Evolutionary conservation across 2,888 invertebrate species (phyloP).

Genomic region (Arrhopalites spinosus): DNA sequence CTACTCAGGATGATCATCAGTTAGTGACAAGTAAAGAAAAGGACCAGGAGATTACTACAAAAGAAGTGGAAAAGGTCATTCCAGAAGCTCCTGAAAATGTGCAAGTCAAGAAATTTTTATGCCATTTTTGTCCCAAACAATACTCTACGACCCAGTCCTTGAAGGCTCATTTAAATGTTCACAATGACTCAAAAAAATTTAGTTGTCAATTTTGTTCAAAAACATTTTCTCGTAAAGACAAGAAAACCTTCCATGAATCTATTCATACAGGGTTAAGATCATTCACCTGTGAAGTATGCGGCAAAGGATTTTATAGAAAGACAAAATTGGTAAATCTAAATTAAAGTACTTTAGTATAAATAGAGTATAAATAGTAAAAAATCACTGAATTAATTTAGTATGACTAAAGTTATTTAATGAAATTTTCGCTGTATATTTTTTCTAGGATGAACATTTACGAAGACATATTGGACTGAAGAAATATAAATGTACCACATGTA

Average conservation of each 20-base stretch:
- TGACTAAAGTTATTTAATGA: too few relatives aligned
- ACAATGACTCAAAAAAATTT: slow-evolving; percentile 12
- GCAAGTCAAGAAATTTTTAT: slow-evolving; percentile 4
- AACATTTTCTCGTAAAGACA: slow-evolving; percentile 25
- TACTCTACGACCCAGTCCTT: slow-evolving; percentile 22
- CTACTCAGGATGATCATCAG: slow-evolving; percentile 14
- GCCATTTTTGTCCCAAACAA: slow-evolving; percentile 27
- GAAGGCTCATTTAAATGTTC: neutral
- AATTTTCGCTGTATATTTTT: too few relatives aligned
- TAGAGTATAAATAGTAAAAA: too few relatives aligned
- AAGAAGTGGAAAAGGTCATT: too few relatives aligned
- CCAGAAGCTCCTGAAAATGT: too few relatives aligned
- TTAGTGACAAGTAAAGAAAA: slow-evolving; percentile 19
- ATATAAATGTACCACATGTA: slow-evolving; percentile 24
- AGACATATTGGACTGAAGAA: slow-evolving; percentile 28
- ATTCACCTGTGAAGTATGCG: slow-evolving; percentile 37
- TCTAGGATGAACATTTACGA: slow-evolving; percentile 36
- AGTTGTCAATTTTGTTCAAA: slow-evolving; percentile 18
- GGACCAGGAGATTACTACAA: too few relatives aligned
- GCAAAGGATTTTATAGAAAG: slow-evolving; percentile 34
- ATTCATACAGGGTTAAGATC: slow-evolving; percentile 37
- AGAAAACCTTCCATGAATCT: slow-evolving; percentile 28
- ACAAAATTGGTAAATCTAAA: too few relatives aligned
- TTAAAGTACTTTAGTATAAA: too few relatives aligned
- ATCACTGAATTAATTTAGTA: too few relatives aligned